Base-by-base conservation (phyloP, 2,888 invertebrate species). In the Agonopterix alstromeriana region DNA sequence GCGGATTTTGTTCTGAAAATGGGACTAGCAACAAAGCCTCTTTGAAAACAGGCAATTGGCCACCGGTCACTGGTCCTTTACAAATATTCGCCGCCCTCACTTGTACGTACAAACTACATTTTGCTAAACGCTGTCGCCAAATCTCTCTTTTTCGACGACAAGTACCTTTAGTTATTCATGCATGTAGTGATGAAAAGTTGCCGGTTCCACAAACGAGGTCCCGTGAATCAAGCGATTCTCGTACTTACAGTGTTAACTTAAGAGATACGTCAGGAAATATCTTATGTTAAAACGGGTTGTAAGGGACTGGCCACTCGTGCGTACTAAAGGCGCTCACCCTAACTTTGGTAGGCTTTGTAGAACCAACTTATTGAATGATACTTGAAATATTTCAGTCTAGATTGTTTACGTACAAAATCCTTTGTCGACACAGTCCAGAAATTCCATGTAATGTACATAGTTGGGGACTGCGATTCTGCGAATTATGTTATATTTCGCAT, bases 61-160 rank as follows among this genome's bases (percentile, higher is more conserved):
- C 36, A 27, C 47, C 38, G n/a, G 27, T 27, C 27, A 27, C 38
- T 54, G 44, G 60, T 66, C 75, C 73, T 70, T 48, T 58, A 48
- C 66, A 73, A 76, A 71, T 64, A 68, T 51, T 43, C 48, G 59
- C 51, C 56, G 48, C 53, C 10, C 53, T 50, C 55, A 56, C 56
- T 65, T 63, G 58, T 61, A 55, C 38, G 0, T 38, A n/a, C n/a
- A 38, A 57, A 57, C 58, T 54, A 56, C 64, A 73, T 73, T 73
- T 69, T 70, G 68, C 71, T 67, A 68, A 74, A 73, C 70, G 70
- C 60, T 70, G 61, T 60, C 58, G 53, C 52, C 57, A 72, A 75
- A 73, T 66, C 67, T 67, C 67, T 65, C 67, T 73, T 73, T 76
- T 73, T 71, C 70, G 71, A 75, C 66, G 58, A 66, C 70, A 70